A percentile compares a stretch with the other conserved stretches of the same genome.
Conservation (phyloP, 1,140 invertebrate genomes). For the Drosophila littoralis region DNA sequence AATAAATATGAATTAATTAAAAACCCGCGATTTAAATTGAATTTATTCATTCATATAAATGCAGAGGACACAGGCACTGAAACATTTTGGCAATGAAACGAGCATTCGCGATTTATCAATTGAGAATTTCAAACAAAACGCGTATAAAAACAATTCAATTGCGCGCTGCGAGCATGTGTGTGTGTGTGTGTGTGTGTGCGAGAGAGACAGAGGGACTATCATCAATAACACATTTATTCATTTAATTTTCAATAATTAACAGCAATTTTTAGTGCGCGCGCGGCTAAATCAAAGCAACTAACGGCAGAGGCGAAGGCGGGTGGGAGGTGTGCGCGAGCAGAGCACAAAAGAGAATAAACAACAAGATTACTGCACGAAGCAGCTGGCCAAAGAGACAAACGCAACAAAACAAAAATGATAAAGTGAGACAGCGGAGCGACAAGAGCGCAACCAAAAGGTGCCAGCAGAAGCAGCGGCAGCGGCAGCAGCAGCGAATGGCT, state of each 20-base stretch:
- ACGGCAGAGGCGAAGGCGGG: constrained; percentile 18
- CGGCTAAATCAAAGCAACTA: constrained; percentile 75
- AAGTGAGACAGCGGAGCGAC: constrained; percentile 50
- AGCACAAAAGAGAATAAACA: constrained; percentile 55
- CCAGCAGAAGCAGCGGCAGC: constrained; percentile 13
- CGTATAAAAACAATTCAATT: constrained; percentile 53
- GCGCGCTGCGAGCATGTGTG: not conserved
- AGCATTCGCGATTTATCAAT: constrained; percentile 48
- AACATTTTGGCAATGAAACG: constrained; percentile 34
- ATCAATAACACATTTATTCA: constrained; percentile 56
- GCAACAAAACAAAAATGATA: constrained; percentile 55
- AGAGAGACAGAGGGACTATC: constrained; percentile 30
- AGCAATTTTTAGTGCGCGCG: constrained; percentile 72
- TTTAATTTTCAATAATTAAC: constrained; percentile 65
- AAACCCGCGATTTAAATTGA: constrained; percentile 21
- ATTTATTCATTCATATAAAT: constrained; percentile 6
- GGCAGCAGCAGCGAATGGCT: constrained; percentile 28
- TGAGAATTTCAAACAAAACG: constrained; percentile 50
- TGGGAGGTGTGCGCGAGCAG: constrained; percentile 39
- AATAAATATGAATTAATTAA: constrained; percentile 34
- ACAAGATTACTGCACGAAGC: constrained; percentile 45
- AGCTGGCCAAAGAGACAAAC: constrained; percentile 28
- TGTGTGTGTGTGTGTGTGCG: constrained; percentile 20
- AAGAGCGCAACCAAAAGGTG: constrained; percentile 57
- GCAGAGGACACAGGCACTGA: constrained; percentile 10